Percentiles rank a stretch among this genome's conserved stretches.
Conservation (phyloP, 1,140 invertebrate genomes). For the Odontomachus brunneus region DNA sequence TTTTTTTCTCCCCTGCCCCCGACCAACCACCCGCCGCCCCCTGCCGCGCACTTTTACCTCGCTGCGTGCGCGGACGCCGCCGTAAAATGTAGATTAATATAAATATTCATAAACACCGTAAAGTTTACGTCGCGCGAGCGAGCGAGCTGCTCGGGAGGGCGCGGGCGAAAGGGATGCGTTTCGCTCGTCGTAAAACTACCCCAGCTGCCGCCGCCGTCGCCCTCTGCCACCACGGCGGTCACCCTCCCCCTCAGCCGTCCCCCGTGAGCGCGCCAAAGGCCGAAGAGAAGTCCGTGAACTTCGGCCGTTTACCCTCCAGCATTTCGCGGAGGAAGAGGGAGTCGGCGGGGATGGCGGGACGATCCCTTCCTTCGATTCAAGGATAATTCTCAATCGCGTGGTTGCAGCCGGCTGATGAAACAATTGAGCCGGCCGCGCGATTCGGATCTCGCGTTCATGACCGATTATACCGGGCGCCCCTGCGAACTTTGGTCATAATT, state of each 20-base stretch:
- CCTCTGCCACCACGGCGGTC: neutral
- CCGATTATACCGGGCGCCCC: neutral
- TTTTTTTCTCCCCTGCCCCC: neutral
- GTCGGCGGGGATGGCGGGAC: neutral
- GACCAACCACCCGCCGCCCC: conserved; percentile 7
- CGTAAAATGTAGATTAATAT: conserved; percentile 83
- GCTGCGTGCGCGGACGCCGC: conserved; percentile 65
- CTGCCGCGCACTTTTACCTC: neutral
- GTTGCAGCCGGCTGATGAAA: conserved; percentile 14
- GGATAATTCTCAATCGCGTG: conserved; percentile 38
- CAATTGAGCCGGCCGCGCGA: neutral
- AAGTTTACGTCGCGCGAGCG: conserved; percentile 80
- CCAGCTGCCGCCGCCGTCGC: conserved; percentile 56
- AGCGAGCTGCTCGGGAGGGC: conserved; percentile 30
- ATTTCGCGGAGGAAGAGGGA: conserved; percentile 48
- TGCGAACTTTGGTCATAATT: neutral
- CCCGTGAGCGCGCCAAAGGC: conserved; percentile 28
- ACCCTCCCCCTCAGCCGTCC: neutral
- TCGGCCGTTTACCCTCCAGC: conserved; percentile 50
- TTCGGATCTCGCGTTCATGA: conserved; percentile 6
- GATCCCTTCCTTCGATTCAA: conserved; percentile 23
- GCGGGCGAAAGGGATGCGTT: conserved; percentile 68
- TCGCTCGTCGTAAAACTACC: conserved; percentile 80
- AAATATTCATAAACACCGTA: conserved; percentile 84
- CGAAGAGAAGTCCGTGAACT: conserved; percentile 24